phyloP scores from a whole-genome alignment of 2,113 vertebrate genomes.

The Morphnarchus princeps region DNA sequence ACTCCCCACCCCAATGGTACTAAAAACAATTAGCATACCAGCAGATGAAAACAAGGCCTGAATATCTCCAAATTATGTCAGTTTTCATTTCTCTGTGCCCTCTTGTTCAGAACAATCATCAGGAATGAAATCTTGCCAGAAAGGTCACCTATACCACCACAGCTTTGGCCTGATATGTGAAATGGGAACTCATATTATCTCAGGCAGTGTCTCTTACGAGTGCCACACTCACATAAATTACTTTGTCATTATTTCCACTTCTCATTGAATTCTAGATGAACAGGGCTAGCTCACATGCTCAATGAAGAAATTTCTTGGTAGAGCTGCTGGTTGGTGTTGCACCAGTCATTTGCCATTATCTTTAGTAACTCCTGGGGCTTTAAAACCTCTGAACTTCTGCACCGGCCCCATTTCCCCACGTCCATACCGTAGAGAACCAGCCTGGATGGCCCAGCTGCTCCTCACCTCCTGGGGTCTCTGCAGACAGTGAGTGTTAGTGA shows the following conservation, averaged over 20 bases:
- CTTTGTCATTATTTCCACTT: background rate
- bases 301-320: background rate
- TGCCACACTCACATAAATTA: background rate
- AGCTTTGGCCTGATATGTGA: background rate
- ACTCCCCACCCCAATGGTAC: background rate
- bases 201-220: background rate
- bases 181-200: background rate
- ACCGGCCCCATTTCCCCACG: background rate
- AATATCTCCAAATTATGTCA: background rate
- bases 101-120: background rate
- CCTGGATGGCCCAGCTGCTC: background rate
- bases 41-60: background rate
- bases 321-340: background rate
- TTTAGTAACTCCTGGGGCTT: background rate
- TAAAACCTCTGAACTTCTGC: background rate
- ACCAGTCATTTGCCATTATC: background rate
- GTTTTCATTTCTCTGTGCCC: background rate
- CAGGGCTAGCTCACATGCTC: background rate
- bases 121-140: background rate
- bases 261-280: background rate
- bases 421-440: background rate
- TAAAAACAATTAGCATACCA: background rate
- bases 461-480: fast-evolving
- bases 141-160: background rate
- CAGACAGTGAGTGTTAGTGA: background rate